Evolutionary conservation across 2,797 vertebrate species (phyloP), one percentile per base, ranked within the genome.

Genomic region (Zonotrichia albicollis): DNA sequence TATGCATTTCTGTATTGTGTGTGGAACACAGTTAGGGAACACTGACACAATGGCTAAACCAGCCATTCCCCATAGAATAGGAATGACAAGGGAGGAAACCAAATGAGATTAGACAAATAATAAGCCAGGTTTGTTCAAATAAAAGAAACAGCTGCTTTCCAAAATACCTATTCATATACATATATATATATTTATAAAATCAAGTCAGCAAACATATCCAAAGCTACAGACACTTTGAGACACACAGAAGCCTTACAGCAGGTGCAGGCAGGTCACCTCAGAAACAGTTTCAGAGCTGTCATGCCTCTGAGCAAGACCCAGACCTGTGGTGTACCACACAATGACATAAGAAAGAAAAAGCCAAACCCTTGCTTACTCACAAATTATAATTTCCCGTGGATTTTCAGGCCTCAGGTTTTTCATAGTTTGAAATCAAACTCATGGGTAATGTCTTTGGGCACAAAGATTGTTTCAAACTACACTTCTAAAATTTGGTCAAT

Each of bases 1-100:
- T 2, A 43, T 0, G 5, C 1, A 30, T 64, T 87, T 84, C 53
- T 9, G 19, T 50, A 32, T 13, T 29, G 10, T 4, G 5, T 50
- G 19, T 40, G 10, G n/a, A n/a, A n/a, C n/a, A n/a, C n/a, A n/a
- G 21, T 26, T 57, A 70, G 27, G 30, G 23, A 78, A 30, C 53
- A 38, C 17, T n/a, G 10, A 84, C 5, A 1, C 11, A 6, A 43
- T 23, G 8, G 26, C 34, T 80, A 62, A 85, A 58, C 11, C 8
- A 77, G 62, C 17, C 22, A 48, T 25, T 87, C 50, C 45, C 55
- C 27, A 19, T 5, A 72, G 30, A 46, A 74, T 6, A 75, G 45
- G n/a, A 93, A 71, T 10, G 7, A 5, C 46, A 76, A 38, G 22
- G 27, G 10, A 34, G 30, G 61, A 92, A 53, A 60, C 1, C 9